phyloP scores from a whole-genome alignment of 1,140 invertebrate species.

The Bombus ignitus region DNA sequence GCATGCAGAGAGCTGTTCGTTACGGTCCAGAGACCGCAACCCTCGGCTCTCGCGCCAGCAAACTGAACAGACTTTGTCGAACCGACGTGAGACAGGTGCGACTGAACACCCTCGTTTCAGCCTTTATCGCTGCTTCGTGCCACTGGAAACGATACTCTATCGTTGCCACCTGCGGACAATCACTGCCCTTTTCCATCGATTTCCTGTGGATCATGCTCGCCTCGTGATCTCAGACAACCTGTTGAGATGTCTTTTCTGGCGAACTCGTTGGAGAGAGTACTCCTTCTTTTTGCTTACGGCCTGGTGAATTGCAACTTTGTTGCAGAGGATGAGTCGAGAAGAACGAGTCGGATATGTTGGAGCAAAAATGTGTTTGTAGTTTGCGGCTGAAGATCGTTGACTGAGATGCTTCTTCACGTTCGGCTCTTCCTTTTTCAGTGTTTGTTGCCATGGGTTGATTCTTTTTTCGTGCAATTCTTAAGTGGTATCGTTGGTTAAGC shows the following conservation, averaged over 20 bases:
- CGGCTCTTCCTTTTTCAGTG: not conserved
- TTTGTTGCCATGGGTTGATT: not conserved
- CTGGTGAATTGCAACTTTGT: slow-evolving; percentile 17
- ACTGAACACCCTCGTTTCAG: slow-evolving; percentile 60
- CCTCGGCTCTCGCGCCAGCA: slow-evolving; percentile 59
- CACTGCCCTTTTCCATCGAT: slow-evolving; percentile 14
- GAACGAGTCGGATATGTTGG: too few species aligned
- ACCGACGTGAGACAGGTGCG: slow-evolving; percentile 75
- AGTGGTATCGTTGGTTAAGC: not conserved
- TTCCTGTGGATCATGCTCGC: not conserved
- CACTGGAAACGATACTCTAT: slow-evolving; percentile 17
- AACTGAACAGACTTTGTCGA: slow-evolving; percentile 46
- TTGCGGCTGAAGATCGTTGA: not conserved
- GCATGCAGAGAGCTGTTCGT: slow-evolving; percentile 53
- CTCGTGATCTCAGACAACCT: not conserved
- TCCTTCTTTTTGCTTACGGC: not conserved
- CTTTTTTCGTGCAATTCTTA: not conserved
- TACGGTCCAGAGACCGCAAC: slow-evolving; percentile 74
- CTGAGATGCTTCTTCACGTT: not conserved
- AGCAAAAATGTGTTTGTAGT: not conserved
- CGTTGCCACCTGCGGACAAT: slow-evolving; percentile 42
- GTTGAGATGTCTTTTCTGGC: not conserved
- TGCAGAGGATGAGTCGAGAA: not conserved
- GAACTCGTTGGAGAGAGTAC: not conserved
- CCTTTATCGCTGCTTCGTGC: slow-evolving; percentile 28